Evolutionary conservation across 2,888 invertebrate species (phyloP).

Genomic region (Athalia rosae): DNA sequence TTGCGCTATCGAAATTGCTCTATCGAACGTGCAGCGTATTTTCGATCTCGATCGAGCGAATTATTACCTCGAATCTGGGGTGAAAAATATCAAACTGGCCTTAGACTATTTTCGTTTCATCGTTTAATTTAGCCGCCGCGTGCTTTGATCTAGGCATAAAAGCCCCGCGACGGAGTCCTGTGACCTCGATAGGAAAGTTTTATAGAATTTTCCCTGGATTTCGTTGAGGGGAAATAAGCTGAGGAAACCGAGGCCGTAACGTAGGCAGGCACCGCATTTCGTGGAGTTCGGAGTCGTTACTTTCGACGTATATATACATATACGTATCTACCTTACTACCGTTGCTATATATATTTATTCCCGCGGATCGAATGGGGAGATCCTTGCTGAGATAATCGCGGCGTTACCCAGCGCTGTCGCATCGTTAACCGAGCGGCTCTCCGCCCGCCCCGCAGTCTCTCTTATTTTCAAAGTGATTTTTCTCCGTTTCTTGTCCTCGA

Average conservation of each 20-base stretch:
- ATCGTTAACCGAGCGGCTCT: conserved; percentile 24
- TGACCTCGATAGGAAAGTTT: too few relatives aligned
- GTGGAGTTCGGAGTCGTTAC: conserved; percentile 7
- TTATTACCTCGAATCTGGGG: too few relatives aligned
- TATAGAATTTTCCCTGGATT: not conserved
- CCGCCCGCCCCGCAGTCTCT: not conserved
- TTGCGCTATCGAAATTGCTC: too few relatives aligned
- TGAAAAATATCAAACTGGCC: too few relatives aligned
- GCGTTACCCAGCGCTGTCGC: conserved; percentile 21
- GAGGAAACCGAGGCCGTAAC: not conserved
- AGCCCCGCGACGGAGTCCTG: too few relatives aligned
- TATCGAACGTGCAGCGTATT: too few relatives aligned
- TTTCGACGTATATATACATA: not conserved
- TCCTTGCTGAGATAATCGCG: conserved; percentile 29
- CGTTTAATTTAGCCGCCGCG: not conserved
- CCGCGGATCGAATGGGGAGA: conserved; percentile 18
- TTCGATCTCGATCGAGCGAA: too few relatives aligned
- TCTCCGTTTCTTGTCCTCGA: conserved; percentile 27
- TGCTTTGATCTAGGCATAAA: not conserved
- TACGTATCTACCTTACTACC: not conserved
- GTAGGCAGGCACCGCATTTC: conserved; percentile 2
- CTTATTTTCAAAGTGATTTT: conserved; percentile 24
- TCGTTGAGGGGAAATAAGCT: not conserved
- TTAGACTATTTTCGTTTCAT: too few relatives aligned
- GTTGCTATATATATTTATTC: conserved; percentile 20